These are phyloP conservation scores for Pangasianodon hypophthalmus DNA, from an alignment of 2,113 vertebrate species.

Conservation along the genomic window DNA sequence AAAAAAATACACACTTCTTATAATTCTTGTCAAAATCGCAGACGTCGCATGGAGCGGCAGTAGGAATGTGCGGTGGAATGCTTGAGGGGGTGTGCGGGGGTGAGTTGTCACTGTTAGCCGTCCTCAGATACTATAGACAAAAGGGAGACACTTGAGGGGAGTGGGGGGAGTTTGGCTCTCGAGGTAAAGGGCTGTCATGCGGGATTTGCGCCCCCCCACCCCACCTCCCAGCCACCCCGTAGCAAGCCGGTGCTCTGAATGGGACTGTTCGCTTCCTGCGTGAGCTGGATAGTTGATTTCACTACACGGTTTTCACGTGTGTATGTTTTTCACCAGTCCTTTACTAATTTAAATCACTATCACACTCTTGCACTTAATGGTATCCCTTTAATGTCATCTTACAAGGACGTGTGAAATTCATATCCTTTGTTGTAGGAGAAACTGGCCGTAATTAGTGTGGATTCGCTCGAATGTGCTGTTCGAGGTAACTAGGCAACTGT, in stretches of 20 bases:
- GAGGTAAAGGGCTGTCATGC: conserved; percentile 62
- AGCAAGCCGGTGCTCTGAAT: conserved; percentile 59
- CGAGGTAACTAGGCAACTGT: conserved; percentile 59
- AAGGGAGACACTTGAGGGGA: conserved; percentile 72
- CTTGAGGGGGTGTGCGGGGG: conserved; percentile 50
- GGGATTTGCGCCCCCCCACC: conserved; percentile 59
- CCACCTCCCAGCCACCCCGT: background rate
- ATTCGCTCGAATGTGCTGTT: conserved; percentile 74
- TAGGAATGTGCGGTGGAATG: conserved; percentile 72
- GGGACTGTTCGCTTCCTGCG: conserved; percentile 62
- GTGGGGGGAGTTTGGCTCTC: conserved; percentile 68
- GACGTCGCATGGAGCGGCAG: conserved; percentile 55
- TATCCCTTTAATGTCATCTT: conserved; percentile 73
- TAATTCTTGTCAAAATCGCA: background rate
- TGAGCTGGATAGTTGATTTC: conserved; percentile 72
- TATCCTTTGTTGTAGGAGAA: conserved; percentile 64
- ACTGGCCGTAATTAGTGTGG: conserved; percentile 83
- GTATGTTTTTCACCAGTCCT: conserved; percentile 42
- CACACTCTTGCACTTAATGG: conserved; percentile 67
- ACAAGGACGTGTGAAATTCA: conserved; percentile 72
- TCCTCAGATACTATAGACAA: conserved; percentile 62
- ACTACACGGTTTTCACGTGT: conserved; percentile 64
- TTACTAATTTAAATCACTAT: conserved; percentile 64
- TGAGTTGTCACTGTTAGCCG: conserved; percentile 69
- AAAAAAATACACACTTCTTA: background rate